Evolutionary conservation across 2,888 invertebrate genomes (phyloP).

Genomic region (Gasteruption jaculator): DNA sequence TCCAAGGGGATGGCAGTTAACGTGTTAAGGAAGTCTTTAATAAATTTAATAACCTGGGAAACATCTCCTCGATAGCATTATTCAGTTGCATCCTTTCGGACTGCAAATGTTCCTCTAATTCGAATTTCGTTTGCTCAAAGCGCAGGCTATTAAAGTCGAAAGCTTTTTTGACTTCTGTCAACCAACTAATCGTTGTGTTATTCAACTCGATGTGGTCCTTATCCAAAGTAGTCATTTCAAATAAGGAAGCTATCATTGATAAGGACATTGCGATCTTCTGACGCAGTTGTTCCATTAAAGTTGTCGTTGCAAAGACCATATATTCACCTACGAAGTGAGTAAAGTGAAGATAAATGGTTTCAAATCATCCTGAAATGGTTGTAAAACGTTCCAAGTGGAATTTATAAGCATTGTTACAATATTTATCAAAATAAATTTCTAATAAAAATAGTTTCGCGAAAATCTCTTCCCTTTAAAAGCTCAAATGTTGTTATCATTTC

Average conservation of each 20-base stretch:
- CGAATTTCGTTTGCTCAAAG: conserved; percentile 77
- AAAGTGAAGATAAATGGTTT: not conserved
- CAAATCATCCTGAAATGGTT: no score
- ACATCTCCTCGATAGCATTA: conserved; percentile 66
- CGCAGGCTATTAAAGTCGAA: conserved; percentile 75
- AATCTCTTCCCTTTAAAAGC: no score
- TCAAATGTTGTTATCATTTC: no score
- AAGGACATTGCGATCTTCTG: conserved; percentile 68
- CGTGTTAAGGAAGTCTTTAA: no score
- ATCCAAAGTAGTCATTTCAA: conserved; percentile 73
- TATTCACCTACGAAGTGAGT: conserved; percentile 58
- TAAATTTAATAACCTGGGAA: conserved; percentile 56
- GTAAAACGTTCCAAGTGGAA: no score
- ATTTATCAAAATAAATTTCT: no score
- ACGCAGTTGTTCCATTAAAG: conserved; percentile 64
- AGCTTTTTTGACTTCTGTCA: conserved; percentile 73
- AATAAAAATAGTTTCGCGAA: no score
- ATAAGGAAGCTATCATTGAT: conserved; percentile 63
- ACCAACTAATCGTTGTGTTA: conserved; percentile 79
- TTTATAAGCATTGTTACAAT: no score
- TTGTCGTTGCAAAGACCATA: conserved; percentile 74
- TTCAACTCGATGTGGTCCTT: conserved; percentile 75
- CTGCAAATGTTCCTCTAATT: conserved; percentile 78
- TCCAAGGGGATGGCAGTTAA: not conserved
- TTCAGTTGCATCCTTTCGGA: conserved; percentile 67